Base-by-base conservation (phyloP, 1,140 invertebrate species). In the Lepidostoma basale region DNA sequence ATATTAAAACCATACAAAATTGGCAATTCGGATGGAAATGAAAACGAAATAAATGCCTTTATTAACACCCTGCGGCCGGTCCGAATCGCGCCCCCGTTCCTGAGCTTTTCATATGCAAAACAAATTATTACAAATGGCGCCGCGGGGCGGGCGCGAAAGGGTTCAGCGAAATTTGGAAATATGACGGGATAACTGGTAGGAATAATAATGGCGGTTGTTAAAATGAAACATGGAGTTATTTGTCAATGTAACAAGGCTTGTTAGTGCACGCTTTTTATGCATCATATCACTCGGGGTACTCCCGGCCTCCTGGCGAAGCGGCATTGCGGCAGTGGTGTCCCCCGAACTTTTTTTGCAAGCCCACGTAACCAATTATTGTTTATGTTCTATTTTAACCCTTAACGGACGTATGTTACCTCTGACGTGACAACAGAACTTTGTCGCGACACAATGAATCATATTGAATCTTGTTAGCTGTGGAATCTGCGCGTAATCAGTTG, bases 231-330 rank as follows among this genome's bases (percentile, higher is more conserved):
- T 71, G 20, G 49, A 36, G 39, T 44, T 58, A 63, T 71, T 71
- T 66, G 69, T 71, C 69, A 63, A 45, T 44, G 47, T 70, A 70
- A 70, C 59, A 49, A 62, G 40, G 23, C 69, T 71, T 71, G 69
- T 71, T 71, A 71, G 65, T 64, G 30, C 62, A 26, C 12, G 28
- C 25, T 33, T 49, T 54, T 47, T 47, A 47, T 47, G 44, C 44
- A 36, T 36, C 33, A n/a, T n/a, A 47, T 4, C 44, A 47, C 20
- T 3, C n/a, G n/a, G 44, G 44, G 20, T 23, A 20, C 10, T 47
- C 2, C 9, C 14, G 5, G 10, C 33, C 33, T 3, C 10, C 1
- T 2, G 9, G 14, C 2, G 33, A n/a, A 36, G 10, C 10, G 33
- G 33, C 33, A 2, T 2, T 36, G 9, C 33, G 9, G 14, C 1